Conservation (phyloP, 2,888 invertebrate genomes). For the Catocala nupta region DNA sequence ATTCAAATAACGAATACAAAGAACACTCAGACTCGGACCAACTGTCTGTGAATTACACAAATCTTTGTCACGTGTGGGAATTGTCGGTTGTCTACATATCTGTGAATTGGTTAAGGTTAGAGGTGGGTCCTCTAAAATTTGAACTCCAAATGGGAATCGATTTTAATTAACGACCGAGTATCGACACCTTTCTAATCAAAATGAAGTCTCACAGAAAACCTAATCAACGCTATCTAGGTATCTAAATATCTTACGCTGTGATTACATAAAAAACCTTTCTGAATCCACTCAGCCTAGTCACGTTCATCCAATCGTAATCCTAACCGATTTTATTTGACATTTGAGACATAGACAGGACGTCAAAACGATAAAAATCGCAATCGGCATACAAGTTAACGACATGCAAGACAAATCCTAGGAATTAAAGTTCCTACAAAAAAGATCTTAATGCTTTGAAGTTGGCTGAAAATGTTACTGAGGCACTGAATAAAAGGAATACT, state of each 20-base stretch:
- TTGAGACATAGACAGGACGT: background rate
- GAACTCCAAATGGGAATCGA: too few species aligned
- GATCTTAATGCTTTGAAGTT: conserved; percentile 2
- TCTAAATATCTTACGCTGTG: conserved; percentile 5
- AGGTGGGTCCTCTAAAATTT: too few species aligned
- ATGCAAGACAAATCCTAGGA: background rate
- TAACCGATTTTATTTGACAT: conserved; percentile 30
- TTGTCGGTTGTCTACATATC: too few species aligned
- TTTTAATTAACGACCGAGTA: too few species aligned
- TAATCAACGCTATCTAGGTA: conserved; percentile 12
- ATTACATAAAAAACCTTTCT: conserved; percentile 10
- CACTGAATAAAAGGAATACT: conserved; percentile 28
- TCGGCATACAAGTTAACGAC: background rate
- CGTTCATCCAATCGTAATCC: conserved; percentile 30
- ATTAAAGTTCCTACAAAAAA: conserved; percentile 10
- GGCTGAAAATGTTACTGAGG: conserved; percentile 8
- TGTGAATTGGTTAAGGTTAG: too few species aligned
- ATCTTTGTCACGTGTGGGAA: too few species aligned
- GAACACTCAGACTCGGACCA: too few species aligned
- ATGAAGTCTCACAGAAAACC: conserved; percentile 3
- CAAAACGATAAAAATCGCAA: conserved; percentile 3
- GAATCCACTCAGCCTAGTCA: conserved; percentile 22
- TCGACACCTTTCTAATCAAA: too few species aligned
- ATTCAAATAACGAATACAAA: too few species aligned
- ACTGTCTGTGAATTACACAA: too few species aligned